Conservation (phyloP, 2,113 vertebrate species). For the Poeciliopsis occidentalis region DNA sequence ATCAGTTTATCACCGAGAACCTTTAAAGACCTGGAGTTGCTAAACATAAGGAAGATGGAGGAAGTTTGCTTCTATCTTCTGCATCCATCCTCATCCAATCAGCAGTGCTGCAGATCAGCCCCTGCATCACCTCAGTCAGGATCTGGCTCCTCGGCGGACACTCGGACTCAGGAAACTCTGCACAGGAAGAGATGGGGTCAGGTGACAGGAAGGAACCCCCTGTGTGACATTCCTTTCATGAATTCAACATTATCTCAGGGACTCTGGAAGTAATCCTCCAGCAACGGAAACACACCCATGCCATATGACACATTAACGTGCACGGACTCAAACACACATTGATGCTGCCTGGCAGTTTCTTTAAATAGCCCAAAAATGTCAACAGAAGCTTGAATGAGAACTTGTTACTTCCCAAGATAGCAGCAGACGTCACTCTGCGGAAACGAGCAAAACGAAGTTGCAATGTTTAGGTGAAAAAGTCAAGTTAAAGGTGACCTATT, state of each 20-base stretch:
- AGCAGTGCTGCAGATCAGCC: background rate
- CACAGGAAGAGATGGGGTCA: conserved; percentile 72
- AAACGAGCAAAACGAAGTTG: background rate
- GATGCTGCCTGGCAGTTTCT: conserved; percentile 23
- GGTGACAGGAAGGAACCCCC: conserved; percentile 74
- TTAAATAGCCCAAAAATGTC: conserved; percentile 43
- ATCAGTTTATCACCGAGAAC: background rate
- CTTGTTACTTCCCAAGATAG: conserved; percentile 26
- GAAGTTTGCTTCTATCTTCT: background rate
- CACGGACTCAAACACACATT: conserved; percentile 10
- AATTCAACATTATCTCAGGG: conserved; percentile 64
- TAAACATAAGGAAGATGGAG: background rate
- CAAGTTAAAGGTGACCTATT: too few relatives aligned
- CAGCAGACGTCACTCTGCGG: background rate
- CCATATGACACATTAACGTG: conserved; percentile 20
- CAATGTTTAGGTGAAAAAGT: background rate
- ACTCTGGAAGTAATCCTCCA: conserved; percentile 57
- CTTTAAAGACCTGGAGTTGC: background rate
- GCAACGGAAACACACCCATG: conserved; percentile 62
- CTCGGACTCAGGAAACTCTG: conserved; percentile 48
- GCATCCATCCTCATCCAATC: background rate
- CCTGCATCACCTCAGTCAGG: background rate
- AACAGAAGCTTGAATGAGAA: conserved; percentile 18
- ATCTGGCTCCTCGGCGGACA: conserved; percentile 35
- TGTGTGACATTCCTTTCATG: conserved; percentile 56